Percentiles rank a stretch among this genome's conserved stretches.
phyloP scores from a whole-genome alignment of 2,113 vertebrate species.

The Cynopterus brachyotis region DNA sequence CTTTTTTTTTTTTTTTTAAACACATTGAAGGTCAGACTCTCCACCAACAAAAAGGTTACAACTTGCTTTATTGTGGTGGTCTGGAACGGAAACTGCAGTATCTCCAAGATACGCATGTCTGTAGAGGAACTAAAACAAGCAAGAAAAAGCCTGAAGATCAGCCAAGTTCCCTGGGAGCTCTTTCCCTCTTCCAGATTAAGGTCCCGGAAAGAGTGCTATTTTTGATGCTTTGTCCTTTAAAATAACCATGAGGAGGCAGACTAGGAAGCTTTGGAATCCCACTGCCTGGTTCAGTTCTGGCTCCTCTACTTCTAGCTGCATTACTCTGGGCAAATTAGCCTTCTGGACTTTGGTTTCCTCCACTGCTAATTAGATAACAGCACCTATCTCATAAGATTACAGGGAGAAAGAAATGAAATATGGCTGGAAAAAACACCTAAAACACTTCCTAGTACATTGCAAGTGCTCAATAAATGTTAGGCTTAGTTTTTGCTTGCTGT shows the following conservation, averaged over 20 bases:
- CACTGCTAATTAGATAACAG: not conserved
- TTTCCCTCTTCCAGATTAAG: conserved; percentile 21
- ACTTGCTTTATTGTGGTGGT: not conserved
- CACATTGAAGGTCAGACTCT: not conserved
- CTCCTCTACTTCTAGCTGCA: not conserved
- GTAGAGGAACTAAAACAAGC: conserved; percentile 24
- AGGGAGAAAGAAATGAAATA: not conserved
- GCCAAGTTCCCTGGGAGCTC: not conserved
- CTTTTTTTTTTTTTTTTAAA: not conserved
- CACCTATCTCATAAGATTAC: not conserved
- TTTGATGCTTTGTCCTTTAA: conserved; percentile 18
- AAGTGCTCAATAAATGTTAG: conserved; percentile 18
- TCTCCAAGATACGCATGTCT: not conserved
- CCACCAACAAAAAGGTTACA: not conserved
- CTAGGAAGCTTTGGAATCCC: not conserved
- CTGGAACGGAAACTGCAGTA: not conserved
- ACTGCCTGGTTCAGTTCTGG: not conserved
- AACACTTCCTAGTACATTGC: not conserved
- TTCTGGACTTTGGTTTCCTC: not conserved
- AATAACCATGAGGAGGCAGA: not conserved
- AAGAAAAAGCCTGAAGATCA: conserved; percentile 54
- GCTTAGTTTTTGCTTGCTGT: not conserved
- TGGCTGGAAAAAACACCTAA: not conserved
- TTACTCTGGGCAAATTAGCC: not conserved
- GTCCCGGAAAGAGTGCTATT: not conserved